phyloP scores from a whole-genome alignment of 1,140 invertebrate genomes.

The Holotrichia oblita region DNA sequence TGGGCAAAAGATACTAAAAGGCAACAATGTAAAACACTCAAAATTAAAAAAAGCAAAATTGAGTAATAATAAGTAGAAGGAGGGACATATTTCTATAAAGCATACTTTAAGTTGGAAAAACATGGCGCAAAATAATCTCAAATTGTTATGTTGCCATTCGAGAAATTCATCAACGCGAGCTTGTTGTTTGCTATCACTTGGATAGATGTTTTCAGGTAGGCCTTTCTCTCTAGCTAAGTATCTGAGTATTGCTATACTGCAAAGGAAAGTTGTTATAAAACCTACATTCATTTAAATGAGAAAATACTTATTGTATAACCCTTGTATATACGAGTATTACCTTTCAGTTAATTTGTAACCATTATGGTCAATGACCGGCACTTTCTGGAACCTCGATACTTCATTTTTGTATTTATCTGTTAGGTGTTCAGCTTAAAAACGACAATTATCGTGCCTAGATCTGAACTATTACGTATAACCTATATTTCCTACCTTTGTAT shows the following conservation, averaged over 20 bases:
- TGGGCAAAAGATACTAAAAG: slow-evolving; percentile 59
- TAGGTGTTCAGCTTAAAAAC: slow-evolving; percentile 77
- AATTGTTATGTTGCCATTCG: slow-evolving; percentile 86
- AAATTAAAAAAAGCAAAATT: neutral
- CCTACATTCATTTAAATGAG: neutral
- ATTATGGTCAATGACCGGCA: slow-evolving; percentile 83
- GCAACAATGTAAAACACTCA: slow-evolving; percentile 19
- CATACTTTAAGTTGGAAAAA: slow-evolving; percentile 74
- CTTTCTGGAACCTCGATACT: slow-evolving; percentile 79
- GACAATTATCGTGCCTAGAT: slow-evolving; percentile 27
- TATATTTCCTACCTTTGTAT: slow-evolving; percentile 63
- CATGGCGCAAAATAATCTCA: slow-evolving; percentile 72
- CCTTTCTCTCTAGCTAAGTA: slow-evolving; percentile 68
- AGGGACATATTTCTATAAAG: neutral
- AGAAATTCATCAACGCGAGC: slow-evolving; percentile 85
- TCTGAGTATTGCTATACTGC: slow-evolving; percentile 78
- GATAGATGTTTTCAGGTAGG: slow-evolving; percentile 76
- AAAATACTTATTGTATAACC: neutral
- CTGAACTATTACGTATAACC: neutral
- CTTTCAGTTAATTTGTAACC: slow-evolving; percentile 84
- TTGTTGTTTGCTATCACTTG: slow-evolving; percentile 71
- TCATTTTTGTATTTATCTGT: slow-evolving; percentile 73
- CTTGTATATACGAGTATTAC: slow-evolving; percentile 64
- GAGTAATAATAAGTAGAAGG: too few species aligned
- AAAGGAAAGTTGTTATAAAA: slow-evolving; percentile 51